A percentile compares a stretch with the other conserved stretches of the same genome.
Conservation (phyloP, 2,797 vertebrate species). For the Phoxinus dragarum region DNA sequence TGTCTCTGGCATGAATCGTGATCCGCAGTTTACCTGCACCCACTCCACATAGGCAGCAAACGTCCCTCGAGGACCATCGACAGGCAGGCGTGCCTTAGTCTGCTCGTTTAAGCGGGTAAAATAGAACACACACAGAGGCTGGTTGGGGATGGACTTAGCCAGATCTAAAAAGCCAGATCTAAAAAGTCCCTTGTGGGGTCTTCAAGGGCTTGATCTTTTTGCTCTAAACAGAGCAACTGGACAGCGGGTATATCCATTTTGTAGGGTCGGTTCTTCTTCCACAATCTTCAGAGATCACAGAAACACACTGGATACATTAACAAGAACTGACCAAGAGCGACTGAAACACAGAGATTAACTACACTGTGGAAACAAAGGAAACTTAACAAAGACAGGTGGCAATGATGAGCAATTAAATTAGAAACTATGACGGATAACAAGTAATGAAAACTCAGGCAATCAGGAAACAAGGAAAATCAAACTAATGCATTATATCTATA, state of each 20-base stretch:
- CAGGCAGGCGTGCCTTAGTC: background rate
- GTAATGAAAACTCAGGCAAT: background rate
- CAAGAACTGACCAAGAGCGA: background rate
- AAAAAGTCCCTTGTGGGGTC: background rate
- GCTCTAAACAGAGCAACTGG: background rate
- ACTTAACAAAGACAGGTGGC: background rate
- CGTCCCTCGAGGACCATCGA: background rate
- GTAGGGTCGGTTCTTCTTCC: background rate
- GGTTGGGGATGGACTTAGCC: background rate
- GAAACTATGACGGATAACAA: background rate
- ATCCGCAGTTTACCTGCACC: background rate
- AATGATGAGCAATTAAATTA: background rate
- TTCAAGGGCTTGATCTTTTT: background rate
- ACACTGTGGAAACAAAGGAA: background rate
- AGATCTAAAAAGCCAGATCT: background rate
- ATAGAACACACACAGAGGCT: background rate
- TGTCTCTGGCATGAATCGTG: background rate
- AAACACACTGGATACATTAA: background rate
- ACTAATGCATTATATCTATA: background rate
- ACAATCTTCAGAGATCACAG: background rate
- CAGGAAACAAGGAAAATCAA: background rate
- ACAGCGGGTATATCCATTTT: background rate
- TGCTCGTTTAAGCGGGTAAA: background rate
- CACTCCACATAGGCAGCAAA: background rate
- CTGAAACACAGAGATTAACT: background rate